Percentiles rank a stretch among this genome's conserved stretches.
Evolutionary conservation across 2,113 vertebrate species (phyloP).

Genomic region (Indicator maculatus): DNA sequence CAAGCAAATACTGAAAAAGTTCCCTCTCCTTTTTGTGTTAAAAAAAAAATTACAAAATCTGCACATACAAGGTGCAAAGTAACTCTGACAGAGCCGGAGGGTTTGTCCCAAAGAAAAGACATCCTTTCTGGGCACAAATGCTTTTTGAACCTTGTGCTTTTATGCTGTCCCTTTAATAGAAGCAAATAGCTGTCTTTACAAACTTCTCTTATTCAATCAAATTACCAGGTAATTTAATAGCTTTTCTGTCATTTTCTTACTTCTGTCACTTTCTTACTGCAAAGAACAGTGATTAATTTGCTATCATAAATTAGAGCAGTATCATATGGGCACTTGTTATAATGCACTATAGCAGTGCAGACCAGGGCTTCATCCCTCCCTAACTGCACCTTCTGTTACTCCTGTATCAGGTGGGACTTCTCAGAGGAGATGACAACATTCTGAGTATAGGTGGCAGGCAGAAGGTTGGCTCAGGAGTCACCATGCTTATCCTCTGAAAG

Average conservation of each 20-base stretch:
- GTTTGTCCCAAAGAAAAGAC: not conserved
- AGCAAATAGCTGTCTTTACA: not conserved
- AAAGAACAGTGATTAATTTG: not conserved
- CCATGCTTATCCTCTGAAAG: fast-evolving
- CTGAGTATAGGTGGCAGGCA: not conserved
- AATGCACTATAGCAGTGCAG: not conserved
- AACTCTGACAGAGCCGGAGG: not conserved
- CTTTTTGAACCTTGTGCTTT: not conserved
- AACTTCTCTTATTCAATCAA: not conserved
- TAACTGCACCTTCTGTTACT: not conserved
- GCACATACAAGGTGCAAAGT: not conserved
- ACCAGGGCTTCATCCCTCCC: not conserved
- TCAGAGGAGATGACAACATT: not conserved
- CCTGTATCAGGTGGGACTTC: not conserved
- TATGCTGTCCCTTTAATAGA: not conserved
- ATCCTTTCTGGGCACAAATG: not conserved
- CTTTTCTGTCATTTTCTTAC: not conserved
- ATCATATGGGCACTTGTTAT: not conserved
- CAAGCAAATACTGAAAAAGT: not conserved
- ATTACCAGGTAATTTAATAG: not conserved
- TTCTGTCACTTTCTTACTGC: not conserved
- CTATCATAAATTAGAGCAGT: not conserved
- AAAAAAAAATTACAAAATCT: not conserved
- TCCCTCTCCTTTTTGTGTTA: not conserved
- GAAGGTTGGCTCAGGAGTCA: not conserved